phyloP scores from a whole-genome alignment of 1,140 invertebrate genomes.

The Lordiphosa stackelbergi region DNA sequence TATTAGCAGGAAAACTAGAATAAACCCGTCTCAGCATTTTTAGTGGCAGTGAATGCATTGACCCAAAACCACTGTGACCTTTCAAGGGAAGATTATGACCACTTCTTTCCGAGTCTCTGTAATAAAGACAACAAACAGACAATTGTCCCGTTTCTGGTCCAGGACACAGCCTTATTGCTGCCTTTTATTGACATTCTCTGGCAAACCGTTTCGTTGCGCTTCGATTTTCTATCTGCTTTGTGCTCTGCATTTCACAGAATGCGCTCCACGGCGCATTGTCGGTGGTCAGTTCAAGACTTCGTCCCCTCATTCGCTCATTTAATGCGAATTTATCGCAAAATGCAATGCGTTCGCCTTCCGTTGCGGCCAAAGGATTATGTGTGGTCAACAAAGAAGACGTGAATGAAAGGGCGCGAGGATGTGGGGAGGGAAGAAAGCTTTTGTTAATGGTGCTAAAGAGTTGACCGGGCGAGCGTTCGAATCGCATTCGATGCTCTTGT shows the following conservation, averaged over 20 bases:
- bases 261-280: slow-evolving; percentile 47
- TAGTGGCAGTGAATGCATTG: too few relatives aligned
- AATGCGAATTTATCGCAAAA: slow-evolving; percentile 69
- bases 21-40: too few relatives aligned
- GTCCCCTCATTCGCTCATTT: slow-evolving; percentile 24
- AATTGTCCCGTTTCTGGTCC: slow-evolving; percentile 28
- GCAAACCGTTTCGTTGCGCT: slow-evolving; percentile 16
- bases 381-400: slow-evolving; percentile 61
- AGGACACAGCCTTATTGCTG: slow-evolving; percentile 16
- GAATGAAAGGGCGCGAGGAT: slow-evolving; percentile 32
- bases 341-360: slow-evolving; percentile 39
- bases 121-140: slow-evolving; percentile 62
- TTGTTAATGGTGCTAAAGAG: slow-evolving; percentile 70
- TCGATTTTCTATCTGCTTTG: slow-evolving; percentile 58
- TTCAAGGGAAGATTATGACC: too few relatives aligned
- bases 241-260: slow-evolving; percentile 51
- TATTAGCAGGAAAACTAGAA: too few relatives aligned
- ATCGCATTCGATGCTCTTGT: neutral
- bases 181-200: slow-evolving; percentile 59
- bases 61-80: too few relatives aligned
- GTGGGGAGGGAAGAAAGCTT: slow-evolving; percentile 25
- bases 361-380: slow-evolving; percentile 46
- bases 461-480: slow-evolving; percentile 18
- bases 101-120: too few relatives aligned
- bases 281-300: slow-evolving; percentile 29